Percentiles rank a stretch among this genome's conserved stretches.
Evolutionary conservation across 2,888 invertebrate genomes (phyloP).

Genomic region (Plemyria rubiginata): DNA sequence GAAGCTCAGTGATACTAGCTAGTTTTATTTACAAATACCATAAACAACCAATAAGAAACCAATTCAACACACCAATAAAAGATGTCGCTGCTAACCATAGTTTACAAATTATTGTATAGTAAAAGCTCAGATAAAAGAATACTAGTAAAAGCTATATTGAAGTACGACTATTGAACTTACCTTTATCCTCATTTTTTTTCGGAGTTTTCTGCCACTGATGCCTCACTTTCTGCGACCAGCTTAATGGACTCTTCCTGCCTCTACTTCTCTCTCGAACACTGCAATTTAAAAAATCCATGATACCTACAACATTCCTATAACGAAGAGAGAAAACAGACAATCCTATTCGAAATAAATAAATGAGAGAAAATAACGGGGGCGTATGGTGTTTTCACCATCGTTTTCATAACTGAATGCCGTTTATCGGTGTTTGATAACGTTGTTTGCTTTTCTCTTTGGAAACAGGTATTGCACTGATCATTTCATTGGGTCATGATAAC

Average conservation of each 20-base stretch:
- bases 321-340: neutral
- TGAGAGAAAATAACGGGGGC: constrained; percentile 2
- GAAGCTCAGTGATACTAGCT: neutral
- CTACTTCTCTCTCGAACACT: constrained; percentile 83
- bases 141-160: neutral
- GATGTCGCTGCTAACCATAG: constrained; percentile 21
- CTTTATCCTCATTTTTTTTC: constrained; percentile 65
- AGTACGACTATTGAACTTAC: too few relatives aligned
- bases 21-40: constrained; percentile 4
- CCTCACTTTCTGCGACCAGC: constrained; percentile 87
- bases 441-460: constrained; percentile 70
- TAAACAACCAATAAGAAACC: constrained; percentile 2
- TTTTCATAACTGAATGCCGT: constrained; percentile 52
- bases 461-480: constrained; percentile 54
- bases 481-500: constrained; percentile 53
- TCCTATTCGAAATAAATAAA: neutral
- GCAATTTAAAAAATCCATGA: constrained; percentile 62
- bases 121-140: too few relatives aligned
- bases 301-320: neutral
- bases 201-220: constrained; percentile 86
- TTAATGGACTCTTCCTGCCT: constrained; percentile 81
- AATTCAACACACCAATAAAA: constrained; percentile 5
- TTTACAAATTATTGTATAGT: too few relatives aligned
- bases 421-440: constrained; percentile 64
- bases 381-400: constrained; percentile 42